A percentile compares a stretch with the other conserved stretches of the same genome.
phyloP scores from a whole-genome alignment of 2,113 vertebrate species.

The Brachyistius frenatus region DNA sequence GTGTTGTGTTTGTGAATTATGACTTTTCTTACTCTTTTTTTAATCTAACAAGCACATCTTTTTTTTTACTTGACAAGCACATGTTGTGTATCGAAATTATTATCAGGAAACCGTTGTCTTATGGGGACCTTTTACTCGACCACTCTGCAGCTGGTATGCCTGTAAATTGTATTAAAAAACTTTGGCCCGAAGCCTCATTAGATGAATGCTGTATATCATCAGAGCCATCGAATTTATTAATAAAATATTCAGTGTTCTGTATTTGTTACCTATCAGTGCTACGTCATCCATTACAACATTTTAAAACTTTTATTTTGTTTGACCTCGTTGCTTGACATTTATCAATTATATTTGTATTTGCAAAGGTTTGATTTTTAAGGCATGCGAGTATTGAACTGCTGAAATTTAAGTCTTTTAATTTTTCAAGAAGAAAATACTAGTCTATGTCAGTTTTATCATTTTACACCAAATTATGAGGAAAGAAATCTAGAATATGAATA shows the following conservation, averaged over 20 bases:
- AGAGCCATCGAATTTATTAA: conserved; percentile 6
- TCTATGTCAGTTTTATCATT: not conserved
- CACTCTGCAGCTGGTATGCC: conserved; percentile 45
- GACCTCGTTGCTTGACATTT: not conserved
- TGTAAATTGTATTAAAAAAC: conserved; percentile 41
- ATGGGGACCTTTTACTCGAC: conserved; percentile 8
- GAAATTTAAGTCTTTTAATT: not conserved
- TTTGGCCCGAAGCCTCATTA: conserved; percentile 2
- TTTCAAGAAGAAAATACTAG: too few species aligned
- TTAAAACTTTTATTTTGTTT: conserved; percentile 28
- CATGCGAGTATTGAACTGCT: not conserved
- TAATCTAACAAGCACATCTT: conserved; percentile 47
- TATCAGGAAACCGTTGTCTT: conserved; percentile 9
- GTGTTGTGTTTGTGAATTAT: conserved; percentile 42
- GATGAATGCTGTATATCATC: conserved; percentile 16
- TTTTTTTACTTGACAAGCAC: conserved; percentile 61
- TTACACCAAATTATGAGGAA: not conserved
- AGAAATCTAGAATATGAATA: too few species aligned
- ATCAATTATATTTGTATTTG: not conserved
- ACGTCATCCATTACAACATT: conserved; percentile 68
- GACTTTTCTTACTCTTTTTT: conserved; percentile 56
- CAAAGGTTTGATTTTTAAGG: not conserved
- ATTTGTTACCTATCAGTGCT: conserved; percentile 66
- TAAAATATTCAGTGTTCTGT: conserved; percentile 49
- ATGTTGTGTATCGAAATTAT: conserved; percentile 21